These are phyloP conservation scores for Falco cherrug DNA, from an alignment of 2,797 vertebrate genomes.

Conservation along the genomic window DNA sequence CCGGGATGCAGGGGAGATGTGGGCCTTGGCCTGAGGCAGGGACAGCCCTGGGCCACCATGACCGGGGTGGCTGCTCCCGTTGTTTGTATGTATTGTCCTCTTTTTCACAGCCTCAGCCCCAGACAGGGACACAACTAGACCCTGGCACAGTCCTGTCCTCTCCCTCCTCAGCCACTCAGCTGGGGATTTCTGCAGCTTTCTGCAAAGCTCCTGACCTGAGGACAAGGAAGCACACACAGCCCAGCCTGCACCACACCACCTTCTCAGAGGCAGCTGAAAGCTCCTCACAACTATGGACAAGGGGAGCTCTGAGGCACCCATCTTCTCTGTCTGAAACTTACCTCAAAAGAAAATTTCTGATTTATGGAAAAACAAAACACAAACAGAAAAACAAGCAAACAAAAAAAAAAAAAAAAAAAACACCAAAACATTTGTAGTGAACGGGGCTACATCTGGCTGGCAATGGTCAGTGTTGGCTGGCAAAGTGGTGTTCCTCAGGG, in stretches of 20 bases:
- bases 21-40: background rate
- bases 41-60: background rate
- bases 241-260: accelerated
- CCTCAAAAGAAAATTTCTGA: background rate
- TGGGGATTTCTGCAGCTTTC: background rate
- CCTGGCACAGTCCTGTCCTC: background rate
- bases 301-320: accelerated
- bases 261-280: background rate
- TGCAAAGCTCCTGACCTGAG: background rate
- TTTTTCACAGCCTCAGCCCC: background rate
- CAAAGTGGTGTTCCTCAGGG: background rate
- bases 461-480: no score
- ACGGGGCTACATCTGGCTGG: background rate
- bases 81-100: background rate
- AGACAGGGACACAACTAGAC: background rate
- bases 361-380: background rate
- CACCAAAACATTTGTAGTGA: background rate
- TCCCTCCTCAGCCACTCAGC: background rate
- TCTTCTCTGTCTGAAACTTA: background rate
- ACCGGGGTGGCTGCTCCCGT: background rate
- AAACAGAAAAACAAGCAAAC: no score
- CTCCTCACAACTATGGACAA: background rate
- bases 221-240: background rate
- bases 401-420: background rate
- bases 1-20: accelerated